A percentile compares a stretch with the other conserved stretches of the same genome.
Evolutionary conservation across 2,888 invertebrate species (phyloP).

Genomic region (Athalia cordata): DNA sequence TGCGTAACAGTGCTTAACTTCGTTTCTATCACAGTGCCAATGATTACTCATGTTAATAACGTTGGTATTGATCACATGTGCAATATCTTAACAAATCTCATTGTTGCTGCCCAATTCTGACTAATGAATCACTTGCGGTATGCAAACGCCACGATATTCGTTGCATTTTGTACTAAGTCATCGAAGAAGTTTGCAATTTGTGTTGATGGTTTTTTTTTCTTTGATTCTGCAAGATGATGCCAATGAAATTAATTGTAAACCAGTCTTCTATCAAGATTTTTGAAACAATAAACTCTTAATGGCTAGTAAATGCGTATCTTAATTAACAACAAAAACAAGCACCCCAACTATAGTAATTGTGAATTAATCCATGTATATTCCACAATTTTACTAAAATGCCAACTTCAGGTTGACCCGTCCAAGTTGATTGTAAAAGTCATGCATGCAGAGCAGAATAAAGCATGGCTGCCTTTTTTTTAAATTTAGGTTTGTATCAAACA

Average conservation of each 20-base stretch:
- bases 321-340: conserved; percentile 1
- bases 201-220: not conserved
- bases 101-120: conserved; percentile 1
- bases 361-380: no score
- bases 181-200: conserved; percentile 7
- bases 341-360: no score
- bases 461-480: no score
- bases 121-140: conserved; percentile 27
- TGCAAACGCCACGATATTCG: not conserved
- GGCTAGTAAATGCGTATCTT: conserved; percentile 28
- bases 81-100: conserved; percentile 30
- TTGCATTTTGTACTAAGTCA: not conserved
- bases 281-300: conserved; percentile 23
- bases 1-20: conserved; percentile 4
- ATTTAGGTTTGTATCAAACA: no score
- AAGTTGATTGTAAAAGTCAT: no score
- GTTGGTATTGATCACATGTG: conserved; percentile 26
- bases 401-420: no score
- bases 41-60: not conserved
- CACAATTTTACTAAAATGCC: no score
- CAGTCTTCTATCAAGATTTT: not conserved
- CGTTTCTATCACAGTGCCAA: conserved; percentile 3
- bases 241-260: conserved; percentile 13
- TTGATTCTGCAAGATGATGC: not conserved
- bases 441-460: no score